A percentile compares a stretch with the other conserved stretches of the same genome.
phyloP scores from a whole-genome alignment of 2,797 vertebrate species.

The Enteromius anoplus region DNA sequence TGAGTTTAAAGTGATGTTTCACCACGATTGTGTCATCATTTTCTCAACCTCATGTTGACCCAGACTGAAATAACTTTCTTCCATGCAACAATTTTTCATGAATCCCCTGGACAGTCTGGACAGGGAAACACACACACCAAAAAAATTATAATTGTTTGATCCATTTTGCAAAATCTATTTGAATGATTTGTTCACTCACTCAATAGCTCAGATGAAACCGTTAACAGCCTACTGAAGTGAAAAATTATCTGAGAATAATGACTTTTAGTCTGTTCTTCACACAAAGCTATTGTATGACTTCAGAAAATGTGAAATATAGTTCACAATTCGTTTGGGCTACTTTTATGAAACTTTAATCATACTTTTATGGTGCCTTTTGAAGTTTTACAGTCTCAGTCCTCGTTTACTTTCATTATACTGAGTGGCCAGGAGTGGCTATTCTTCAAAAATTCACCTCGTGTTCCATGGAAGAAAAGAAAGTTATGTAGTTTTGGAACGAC shows the following conservation, averaged over 20 bases:
- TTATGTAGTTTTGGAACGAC: neutral
- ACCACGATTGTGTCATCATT: neutral
- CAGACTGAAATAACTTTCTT: neutral
- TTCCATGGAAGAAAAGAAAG: conserved; percentile 13
- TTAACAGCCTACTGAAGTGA: neutral
- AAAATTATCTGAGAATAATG: neutral
- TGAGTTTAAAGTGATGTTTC: neutral
- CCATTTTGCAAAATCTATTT: neutral
- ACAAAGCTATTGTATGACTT: conserved; percentile 9
- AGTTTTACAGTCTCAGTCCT: neutral
- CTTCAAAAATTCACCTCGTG: conserved; percentile 12
- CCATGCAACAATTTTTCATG: neutral
- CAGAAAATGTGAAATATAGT: neutral
- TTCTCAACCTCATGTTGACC: conserved; percentile 1
- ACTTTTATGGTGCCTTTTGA: conserved; percentile 14
- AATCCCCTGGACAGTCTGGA: neutral
- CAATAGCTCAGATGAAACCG: neutral
- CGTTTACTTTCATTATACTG: conserved; percentile 7
- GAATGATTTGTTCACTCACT: conserved; percentile 3
- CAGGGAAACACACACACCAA: neutral
- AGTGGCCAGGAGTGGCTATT: conserved; percentile 7
- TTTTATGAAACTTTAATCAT: conserved; percentile 9
- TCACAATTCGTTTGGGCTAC: neutral
- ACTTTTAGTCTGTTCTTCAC: neutral
- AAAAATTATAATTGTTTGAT: neutral